Percentiles rank a stretch among this genome's conserved stretches.
Evolutionary conservation across 1,140 invertebrate species (phyloP).

Genomic region (Drosophila rhopaloa): DNA sequence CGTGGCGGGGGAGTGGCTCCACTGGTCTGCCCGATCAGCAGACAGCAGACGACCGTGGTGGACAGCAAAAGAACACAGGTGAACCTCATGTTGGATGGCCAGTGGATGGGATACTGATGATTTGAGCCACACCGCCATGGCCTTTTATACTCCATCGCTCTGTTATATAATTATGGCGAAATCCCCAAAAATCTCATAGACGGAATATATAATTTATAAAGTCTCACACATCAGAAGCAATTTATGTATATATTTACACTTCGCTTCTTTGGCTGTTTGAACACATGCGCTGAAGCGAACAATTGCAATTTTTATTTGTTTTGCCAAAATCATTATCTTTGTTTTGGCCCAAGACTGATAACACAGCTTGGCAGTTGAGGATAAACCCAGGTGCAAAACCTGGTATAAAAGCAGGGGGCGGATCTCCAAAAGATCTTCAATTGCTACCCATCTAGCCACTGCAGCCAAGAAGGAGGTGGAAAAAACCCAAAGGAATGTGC

Average conservation of each 20-base stretch:
- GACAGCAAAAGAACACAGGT: conserved; percentile 9
- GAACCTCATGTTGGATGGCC: conserved; percentile 16
- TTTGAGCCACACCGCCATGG: neutral
- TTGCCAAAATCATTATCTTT: neutral
- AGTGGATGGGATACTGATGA: neutral
- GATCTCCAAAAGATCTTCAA: too few species aligned
- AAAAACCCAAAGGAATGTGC: too few species aligned
- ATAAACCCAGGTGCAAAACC: neutral
- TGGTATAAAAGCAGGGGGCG: too few species aligned
- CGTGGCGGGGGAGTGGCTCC: neutral
- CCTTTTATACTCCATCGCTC: conserved; percentile 1
- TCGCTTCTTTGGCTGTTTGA: neutral
- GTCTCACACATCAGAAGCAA: neutral
- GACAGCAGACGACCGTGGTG: conserved; percentile 1
- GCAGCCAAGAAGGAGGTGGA: too few species aligned
- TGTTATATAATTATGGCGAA: neutral
- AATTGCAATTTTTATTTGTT: neutral
- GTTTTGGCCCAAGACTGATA: neutral
- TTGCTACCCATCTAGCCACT: too few species aligned
- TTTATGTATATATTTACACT: conserved; percentile 1
- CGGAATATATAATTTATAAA: neutral
- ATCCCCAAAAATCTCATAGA: neutral
- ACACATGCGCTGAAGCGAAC: neutral
- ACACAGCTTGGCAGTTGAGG: neutral
- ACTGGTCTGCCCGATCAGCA: conserved; percentile 2